phyloP scores from a whole-genome alignment of 1,140 invertebrate species.

The Drosophila teissieri region DNA sequence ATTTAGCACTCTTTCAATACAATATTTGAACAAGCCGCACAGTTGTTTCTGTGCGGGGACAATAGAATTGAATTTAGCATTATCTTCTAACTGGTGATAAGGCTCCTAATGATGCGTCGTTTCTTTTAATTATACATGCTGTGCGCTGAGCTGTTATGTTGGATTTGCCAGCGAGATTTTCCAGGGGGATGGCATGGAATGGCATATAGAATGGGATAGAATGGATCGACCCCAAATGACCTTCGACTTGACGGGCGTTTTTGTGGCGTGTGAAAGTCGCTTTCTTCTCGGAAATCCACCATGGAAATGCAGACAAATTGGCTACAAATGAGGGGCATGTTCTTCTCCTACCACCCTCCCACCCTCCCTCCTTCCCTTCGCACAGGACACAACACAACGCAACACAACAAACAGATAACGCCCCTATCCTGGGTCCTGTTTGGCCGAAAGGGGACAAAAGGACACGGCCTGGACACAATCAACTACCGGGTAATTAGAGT shows the following conservation, averaged over 20 bases:
- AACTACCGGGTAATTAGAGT: constrained; percentile 81
- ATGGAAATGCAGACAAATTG: constrained; percentile 73
- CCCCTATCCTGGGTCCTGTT: constrained; percentile 49
- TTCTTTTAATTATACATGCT: constrained; percentile 64
- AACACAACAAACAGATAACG: constrained; percentile 71
- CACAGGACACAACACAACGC: constrained; percentile 49
- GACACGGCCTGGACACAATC: constrained; percentile 49
- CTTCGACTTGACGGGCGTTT: constrained; percentile 43
- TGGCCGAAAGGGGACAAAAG: constrained; percentile 27
- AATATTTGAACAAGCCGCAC: constrained; percentile 80
- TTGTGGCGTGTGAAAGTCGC: constrained; percentile 67
- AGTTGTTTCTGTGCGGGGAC: constrained; percentile 65
- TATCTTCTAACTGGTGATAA: constrained; percentile 65
- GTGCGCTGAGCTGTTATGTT: background rate
- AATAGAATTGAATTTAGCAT: constrained; percentile 81
- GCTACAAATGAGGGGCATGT: constrained; percentile 41
- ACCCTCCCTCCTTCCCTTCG: background rate
- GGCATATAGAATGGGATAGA: background rate
- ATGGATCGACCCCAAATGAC: constrained; percentile 68
- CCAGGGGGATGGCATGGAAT: background rate
- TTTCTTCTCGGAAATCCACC: constrained; percentile 37
- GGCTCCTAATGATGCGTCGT: constrained; percentile 59
- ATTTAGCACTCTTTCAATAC: constrained; percentile 80
- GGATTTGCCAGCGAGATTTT: background rate
- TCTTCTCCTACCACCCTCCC: background rate